phyloP scores from a whole-genome alignment of 2,797 vertebrate species.

The Chloroceryle inda region DNA sequence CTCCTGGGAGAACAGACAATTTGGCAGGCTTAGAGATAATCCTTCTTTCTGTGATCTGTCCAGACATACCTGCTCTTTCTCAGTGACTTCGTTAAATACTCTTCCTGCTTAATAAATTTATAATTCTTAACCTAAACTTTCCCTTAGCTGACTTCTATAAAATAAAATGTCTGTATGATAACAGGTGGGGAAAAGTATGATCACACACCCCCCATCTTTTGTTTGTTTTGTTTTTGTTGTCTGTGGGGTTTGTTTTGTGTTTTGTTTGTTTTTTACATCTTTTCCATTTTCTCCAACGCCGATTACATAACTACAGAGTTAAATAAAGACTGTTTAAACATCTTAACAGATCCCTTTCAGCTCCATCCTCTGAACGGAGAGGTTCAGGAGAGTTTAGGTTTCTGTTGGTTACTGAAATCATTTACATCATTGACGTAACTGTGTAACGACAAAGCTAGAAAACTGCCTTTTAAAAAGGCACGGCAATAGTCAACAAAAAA shows the following conservation, averaged over 20 bases:
- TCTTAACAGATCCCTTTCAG: background rate
- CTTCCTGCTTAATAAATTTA: background rate
- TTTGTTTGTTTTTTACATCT: too few relatives aligned
- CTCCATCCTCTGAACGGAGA: background rate
- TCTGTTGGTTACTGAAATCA: background rate
- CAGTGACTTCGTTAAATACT: background rate
- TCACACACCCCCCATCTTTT: too few relatives aligned
- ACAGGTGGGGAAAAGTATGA: background rate
- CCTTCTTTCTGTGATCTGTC: background rate
- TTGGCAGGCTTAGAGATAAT: background rate
- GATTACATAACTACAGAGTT: background rate
- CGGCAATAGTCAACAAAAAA: background rate
- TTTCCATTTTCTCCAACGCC: background rate
- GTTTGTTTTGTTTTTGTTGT: too few relatives aligned
- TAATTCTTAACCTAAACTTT: background rate
- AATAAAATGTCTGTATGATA: background rate
- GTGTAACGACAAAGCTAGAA: rapidly evolving
- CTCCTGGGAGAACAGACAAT: background rate
- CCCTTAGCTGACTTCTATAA: background rate
- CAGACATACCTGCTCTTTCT: background rate
- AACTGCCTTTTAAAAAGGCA: background rate
- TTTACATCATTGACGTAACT: rapidly evolving
- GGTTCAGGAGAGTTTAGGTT: background rate
- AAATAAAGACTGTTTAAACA: background rate
- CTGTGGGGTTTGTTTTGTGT: too few relatives aligned